Evolutionary conservation across 2,113 vertebrate species (phyloP), one percentile per base, ranked within the genome.

Genomic region (Anoura caudifer): DNA sequence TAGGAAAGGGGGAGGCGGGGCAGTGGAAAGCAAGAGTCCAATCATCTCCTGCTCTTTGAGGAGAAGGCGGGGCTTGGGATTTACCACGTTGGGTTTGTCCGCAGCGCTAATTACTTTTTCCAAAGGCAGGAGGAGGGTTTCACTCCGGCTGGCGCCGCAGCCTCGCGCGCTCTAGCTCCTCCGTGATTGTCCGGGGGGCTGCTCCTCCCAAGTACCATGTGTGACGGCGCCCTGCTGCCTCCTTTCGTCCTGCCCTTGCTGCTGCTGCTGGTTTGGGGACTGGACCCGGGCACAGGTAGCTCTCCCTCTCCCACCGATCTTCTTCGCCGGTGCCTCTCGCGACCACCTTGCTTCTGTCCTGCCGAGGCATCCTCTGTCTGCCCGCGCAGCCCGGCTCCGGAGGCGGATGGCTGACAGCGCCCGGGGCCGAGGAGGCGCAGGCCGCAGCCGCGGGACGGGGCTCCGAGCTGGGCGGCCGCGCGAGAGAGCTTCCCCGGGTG

Each of bases 101-200:
- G 98, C 98, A 97, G 98, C 98, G 97, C 97, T 95, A 97, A 98
- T 98, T 98, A 98, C 98, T 98, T 98, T 98, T 98, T 97, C 98
- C 98, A 94, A 98, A 98, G 98, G 98, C 98, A 97, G 97, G 87
- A 98, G 98, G 98, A 98, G 98, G 98, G 98, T 95, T 98, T 92
- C 98, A 85, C 56, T 96, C 93, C 77, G 94, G 97, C 75, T 95
- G 93, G 89, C 70, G 96, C 79, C 91, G 79, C 97, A 19, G 96
- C 91, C 94, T 63, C 76, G 80, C 85, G 84, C 93, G 72, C 77
- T 97, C 79, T 84, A 69, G 56, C 73, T 96, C 82, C 28, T 79
- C 95, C 43, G 56, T 77, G 86, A 72, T 92, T 54, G 54, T 79
- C 80, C 70, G 92, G 88, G 97, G 92, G 97, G 84, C 95, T 73